Conservation (phyloP, 2,888 invertebrate species). For the Bursaphelenchus okinawaensis region DNA sequence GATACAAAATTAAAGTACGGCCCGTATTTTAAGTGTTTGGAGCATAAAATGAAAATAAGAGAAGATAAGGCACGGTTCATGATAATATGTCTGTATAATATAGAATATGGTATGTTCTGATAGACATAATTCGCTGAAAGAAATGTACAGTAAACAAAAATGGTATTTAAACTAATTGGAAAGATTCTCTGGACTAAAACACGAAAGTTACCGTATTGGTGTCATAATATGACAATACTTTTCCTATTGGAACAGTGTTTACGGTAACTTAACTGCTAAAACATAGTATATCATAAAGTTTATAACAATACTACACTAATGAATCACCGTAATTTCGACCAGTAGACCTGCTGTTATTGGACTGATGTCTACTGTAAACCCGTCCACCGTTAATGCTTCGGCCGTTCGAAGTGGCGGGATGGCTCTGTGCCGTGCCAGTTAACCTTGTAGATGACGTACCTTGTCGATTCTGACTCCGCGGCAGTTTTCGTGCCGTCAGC, state of each 20-base stretch:
- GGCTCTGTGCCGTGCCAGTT: background rate
- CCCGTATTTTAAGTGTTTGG: background rate
- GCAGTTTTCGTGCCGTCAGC: background rate
- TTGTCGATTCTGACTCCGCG: no score
- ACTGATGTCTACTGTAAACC: background rate
- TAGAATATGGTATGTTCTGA: background rate
- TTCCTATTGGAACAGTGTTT: no score
- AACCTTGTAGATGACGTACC: no score
- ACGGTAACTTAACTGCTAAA: no score
- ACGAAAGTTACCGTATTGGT: no score
- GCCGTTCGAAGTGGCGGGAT: background rate
- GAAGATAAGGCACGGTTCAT: background rate
- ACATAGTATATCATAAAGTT: background rate
- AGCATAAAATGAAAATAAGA: background rate
- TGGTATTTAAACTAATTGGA: no score
- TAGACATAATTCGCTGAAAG: background rate
- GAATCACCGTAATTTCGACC: background rate
- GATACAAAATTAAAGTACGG: background rate
- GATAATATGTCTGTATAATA: background rate
- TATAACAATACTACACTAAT: background rate
- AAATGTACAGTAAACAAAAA: no score
- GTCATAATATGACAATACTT: no score
- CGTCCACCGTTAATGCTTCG: background rate
- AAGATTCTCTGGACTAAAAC: no score
- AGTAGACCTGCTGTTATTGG: background rate